Base-by-base conservation (phyloP, 37 sponge, comb jelly and placozoan species). In the Aphrocallistes beatrix region DNA sequence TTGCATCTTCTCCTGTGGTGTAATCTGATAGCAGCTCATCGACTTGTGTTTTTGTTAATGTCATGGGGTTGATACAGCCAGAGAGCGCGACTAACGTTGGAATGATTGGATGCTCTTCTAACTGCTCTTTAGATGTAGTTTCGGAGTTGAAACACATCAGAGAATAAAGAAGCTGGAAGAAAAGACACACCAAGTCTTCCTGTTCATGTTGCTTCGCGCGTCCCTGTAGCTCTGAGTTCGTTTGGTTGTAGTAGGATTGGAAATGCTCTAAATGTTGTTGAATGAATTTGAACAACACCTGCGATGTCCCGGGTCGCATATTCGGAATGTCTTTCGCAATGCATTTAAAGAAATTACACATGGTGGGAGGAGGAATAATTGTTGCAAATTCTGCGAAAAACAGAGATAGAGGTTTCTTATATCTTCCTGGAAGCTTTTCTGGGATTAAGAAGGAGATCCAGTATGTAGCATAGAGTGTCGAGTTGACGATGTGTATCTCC, bases 181-280 rank as follows among this genome's bases (percentile, higher is more conserved):
- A 60, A 6, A 60, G 34, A 60, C 28, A 25, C 34, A 60, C 34
- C 34, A 60, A 60, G n/a, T 60, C 75, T 60, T 60, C 75, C 34
- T 60, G 75, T 13, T 60, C 75, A 19, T 19, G 8, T 13, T 3
- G 21, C 34, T 60, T 60, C 3, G 75, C 75, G 10, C 75, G 10
- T 60, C 75, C 75, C 34, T 60, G 75, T 13, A 60, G 34, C 75
- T 60, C 75, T 32, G 75, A 60, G 75, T 60, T 60, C 3, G 75
- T 60, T 60, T 60, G 75, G 34, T 60, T 60, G n/a, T 60, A 60
- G 34, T 60, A 60, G n/a, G 75, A 60, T 60, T 60, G 17, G 34
- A 25, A 60, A 13, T 60, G 75, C 34, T 60, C 75, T 6, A 60
- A 28, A 13, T 60, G 75, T 13, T 19, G 75, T 30, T 60, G 75